Evolutionary conservation across 2,888 invertebrate genomes (phyloP), one percentile per base, ranked within the genome.

Genomic region (Seira musarum): DNA sequence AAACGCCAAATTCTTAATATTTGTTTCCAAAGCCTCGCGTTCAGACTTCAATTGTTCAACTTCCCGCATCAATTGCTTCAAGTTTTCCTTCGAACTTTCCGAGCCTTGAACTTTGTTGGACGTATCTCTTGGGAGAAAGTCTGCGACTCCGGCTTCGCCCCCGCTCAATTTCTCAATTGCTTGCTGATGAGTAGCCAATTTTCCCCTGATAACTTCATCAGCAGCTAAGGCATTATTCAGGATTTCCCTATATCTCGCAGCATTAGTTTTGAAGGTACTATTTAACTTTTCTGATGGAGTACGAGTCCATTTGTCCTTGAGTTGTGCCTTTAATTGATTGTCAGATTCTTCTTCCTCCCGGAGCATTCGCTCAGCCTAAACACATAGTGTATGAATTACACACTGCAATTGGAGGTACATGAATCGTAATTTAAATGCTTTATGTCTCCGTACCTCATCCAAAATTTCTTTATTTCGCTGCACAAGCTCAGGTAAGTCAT

Each of bases 401-500:
- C 61, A 21, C 24, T 19, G 25, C 30, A 25, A 60, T 35, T 60
- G n/a, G n/a, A n/a, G n/a, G n/a, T n/a, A n/a, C n/a, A n/a, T n/a
- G n/a, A n/a, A n/a, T n/a, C n/a, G n/a, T n/a, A n/a, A n/a, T 17
- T n/a, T 40, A 21, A 71, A 80, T 30, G 0, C 60, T 30, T 53
- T 64, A 24, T 49, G 21, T n/a, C 17, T 60, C 72, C 46, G 82
- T 88, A 94, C 94, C 92, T 99, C 99, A 88, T 97, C 94, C 0
- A 99, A 91, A 87, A 99, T 97, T 89, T 99, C 96, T 85, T 93
- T 93, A 90, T 99, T 99, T 83, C 99, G 92, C 89, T 94, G 94
- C 87, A 98, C 91, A 85, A 97, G 91, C 82, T 95, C 95, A 0
- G 99, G 99, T 85, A 99, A 90, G 88, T 98, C 97, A 83, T 91